Evolutionary conservation across 2,888 invertebrate genomes (phyloP).

Genomic region (Polydrusus tereticollis): DNA sequence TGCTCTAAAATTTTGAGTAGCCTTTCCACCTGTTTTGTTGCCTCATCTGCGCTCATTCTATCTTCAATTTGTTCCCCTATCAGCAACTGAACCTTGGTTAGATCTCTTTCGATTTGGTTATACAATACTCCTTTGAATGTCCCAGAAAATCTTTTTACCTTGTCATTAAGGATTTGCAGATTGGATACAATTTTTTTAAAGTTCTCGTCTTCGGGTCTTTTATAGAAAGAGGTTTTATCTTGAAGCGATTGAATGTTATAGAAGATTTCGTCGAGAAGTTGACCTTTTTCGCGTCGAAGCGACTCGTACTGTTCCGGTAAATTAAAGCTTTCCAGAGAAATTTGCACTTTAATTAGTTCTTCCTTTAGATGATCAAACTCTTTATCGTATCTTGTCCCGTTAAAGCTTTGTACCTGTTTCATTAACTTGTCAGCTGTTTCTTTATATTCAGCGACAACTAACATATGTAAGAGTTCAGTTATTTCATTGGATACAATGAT

Average conservation of each 20-base stretch:
- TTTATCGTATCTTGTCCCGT: constrained; percentile 45
- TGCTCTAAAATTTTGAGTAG: constrained; percentile 57
- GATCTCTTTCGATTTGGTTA: constrained; percentile 54
- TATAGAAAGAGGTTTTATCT: constrained; percentile 35
- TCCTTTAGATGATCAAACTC: constrained; percentile 46
- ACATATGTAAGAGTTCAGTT: constrained; percentile 40
- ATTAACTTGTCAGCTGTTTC: constrained; percentile 34
- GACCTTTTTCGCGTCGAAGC: constrained; percentile 45
- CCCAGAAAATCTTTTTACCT: constrained; percentile 55
- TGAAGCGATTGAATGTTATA: constrained; percentile 46
- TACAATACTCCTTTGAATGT: constrained; percentile 56
- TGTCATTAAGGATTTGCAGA: constrained; percentile 52
- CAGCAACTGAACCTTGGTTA: constrained; percentile 51
- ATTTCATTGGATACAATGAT: constrained; percentile 50
- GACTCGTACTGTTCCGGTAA: constrained; percentile 41
- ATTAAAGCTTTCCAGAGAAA: constrained; percentile 39
- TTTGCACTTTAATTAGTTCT: constrained; percentile 34
- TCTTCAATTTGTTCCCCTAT: constrained; percentile 50
- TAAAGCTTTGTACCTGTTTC: constrained; percentile 44
- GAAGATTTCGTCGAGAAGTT: constrained; percentile 49
- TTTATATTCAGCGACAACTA: constrained; percentile 42
- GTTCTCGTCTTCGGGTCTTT: constrained; percentile 21
- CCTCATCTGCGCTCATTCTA: constrained; percentile 44
- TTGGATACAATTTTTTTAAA: constrained; percentile 33
- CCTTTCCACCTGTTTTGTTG: constrained; percentile 53